phyloP scores from a whole-genome alignment of 2,888 invertebrate genomes.

The Melinaea menophilus region DNA sequence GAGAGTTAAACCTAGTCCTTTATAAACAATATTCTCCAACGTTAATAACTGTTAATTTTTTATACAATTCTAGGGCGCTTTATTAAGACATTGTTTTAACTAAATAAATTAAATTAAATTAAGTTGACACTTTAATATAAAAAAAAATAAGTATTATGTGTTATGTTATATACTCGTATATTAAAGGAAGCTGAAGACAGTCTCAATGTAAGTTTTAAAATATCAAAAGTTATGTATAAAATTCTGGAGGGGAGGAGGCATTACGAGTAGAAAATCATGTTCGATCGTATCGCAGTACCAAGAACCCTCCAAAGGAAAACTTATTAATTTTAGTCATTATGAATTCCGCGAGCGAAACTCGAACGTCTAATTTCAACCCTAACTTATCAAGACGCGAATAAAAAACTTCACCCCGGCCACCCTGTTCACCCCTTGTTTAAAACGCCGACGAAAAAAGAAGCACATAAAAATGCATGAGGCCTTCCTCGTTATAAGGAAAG shows the following conservation, averaged over 20 bases:
- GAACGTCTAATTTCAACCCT: slow-evolving; percentile 79
- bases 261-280: slow-evolving; percentile 35
- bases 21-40: too few relatives aligned
- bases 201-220: slow-evolving; percentile 7
- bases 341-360: slow-evolving; percentile 79
- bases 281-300: slow-evolving; percentile 40
- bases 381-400: slow-evolving; percentile 80
- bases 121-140: too few relatives aligned
- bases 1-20: too few relatives aligned
- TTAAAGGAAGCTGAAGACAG: too few relatives aligned
- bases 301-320: slow-evolving; percentile 74
- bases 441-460: slow-evolving; percentile 79
- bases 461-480: slow-evolving; percentile 80
- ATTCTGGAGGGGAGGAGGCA: slow-evolving; percentile 11
- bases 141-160: too few relatives aligned
- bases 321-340: slow-evolving; percentile 79
- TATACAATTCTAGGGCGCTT: too few relatives aligned
- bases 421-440: slow-evolving; percentile 79
- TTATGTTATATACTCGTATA: too few relatives aligned
- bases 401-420: slow-evolving; percentile 74
- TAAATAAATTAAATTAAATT: too few relatives aligned
- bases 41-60: too few relatives aligned
- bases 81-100: too few relatives aligned
- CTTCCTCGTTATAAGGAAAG: slow-evolving; percentile 80
- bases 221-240: neutral